Base-by-base conservation (phyloP, 2,888 invertebrate species). In the Aleiodes testaceus region DNA sequence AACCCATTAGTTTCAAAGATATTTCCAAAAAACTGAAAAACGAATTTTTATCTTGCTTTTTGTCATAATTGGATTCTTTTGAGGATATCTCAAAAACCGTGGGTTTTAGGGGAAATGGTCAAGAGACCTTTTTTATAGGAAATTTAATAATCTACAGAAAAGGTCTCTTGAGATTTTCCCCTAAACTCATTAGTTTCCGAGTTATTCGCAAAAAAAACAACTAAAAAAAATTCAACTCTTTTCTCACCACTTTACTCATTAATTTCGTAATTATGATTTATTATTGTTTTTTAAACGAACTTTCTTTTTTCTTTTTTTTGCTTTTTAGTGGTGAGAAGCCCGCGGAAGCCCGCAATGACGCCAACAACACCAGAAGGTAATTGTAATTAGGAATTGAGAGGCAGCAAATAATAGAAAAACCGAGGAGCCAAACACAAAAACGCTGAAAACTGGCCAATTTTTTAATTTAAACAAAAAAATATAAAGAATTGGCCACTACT, bases 311-410 rank as follows among this genome's bases (percentile, higher is more conserved):
- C 84, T 84, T 85, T 83, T 86, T 87, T 45, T 82, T 88, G 81
- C 85, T 84, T 88, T 88, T 87, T 88, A 89, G 89, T 87, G 87
- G 87, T 89, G 88, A 88, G 87, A 86, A 84, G 88, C 84, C 85
- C 88, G 86, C 88, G 88, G 88, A 89, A 88, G 87, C 85, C 86
- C 36, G 59, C 59, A 82, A 84, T 88, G 82, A 81, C 88, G 81
- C 82, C 88, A 79, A 83, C 88, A 84, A 86, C 88, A 85, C 84
- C 87, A 83, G 88, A 88, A 88, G 88, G 88, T 88, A 88, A 88
- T 82, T 87, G 87, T 88, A 86, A 88, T 87, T 88, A 88, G 87
- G 87, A 87, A 84, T 86, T 85, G 87, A 86, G 63, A 16, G 79
- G 84, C 85, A 84, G 82, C 85, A 83, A 63, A 22, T n/a, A 45